These are phyloP conservation scores for Zelostemma sp. DNA, from an alignment of 1,140 invertebrate genomes.

Conservation along the genomic window DNA sequence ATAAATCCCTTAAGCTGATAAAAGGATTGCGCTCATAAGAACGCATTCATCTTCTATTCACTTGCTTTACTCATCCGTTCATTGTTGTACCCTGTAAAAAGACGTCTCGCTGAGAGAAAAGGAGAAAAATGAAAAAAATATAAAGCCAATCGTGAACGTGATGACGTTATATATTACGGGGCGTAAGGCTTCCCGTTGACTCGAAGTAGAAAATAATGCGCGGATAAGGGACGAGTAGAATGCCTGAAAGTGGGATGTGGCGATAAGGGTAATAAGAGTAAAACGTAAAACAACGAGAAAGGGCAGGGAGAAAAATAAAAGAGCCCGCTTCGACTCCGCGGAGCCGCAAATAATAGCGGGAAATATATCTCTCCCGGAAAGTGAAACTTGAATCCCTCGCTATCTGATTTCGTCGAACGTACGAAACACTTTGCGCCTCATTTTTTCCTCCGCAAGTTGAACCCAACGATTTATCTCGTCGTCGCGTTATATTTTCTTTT, in stretches of 20 bases:
- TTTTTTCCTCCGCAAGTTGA: too few species aligned
- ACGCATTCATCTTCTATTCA: slow-evolving; percentile 22
- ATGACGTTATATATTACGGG: slow-evolving; percentile 31
- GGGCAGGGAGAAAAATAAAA: slow-evolving; percentile 2
- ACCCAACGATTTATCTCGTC: too few species aligned
- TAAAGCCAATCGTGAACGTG: slow-evolving; percentile 27
- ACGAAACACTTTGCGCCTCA: slow-evolving; percentile 1
- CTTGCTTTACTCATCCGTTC: too few species aligned
- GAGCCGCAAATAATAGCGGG: slow-evolving; percentile 36
- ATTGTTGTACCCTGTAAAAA: slow-evolving; percentile 20
- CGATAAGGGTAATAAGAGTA: slow-evolving; percentile 29
- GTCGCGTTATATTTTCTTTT: too few species aligned
- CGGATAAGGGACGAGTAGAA: slow-evolving; percentile 23
- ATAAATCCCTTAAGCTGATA: neutral
- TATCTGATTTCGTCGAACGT: slow-evolving; percentile 19
- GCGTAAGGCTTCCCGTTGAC: slow-evolving; percentile 19
- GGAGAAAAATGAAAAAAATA: slow-evolving; percentile 4
- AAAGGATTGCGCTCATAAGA: slow-evolving; percentile 7
- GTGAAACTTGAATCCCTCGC: slow-evolving; percentile 33
- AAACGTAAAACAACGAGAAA: slow-evolving; percentile 10
- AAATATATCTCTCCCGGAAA: slow-evolving; percentile 40
- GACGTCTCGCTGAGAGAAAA: slow-evolving; percentile 12
- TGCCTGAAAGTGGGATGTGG: slow-evolving; percentile 18
- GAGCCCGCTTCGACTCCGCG: slow-evolving; percentile 22
- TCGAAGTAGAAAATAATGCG: slow-evolving; percentile 27